Conservation (phyloP, 1,140 invertebrate genomes). For the Trichoplusia ni region DNA sequence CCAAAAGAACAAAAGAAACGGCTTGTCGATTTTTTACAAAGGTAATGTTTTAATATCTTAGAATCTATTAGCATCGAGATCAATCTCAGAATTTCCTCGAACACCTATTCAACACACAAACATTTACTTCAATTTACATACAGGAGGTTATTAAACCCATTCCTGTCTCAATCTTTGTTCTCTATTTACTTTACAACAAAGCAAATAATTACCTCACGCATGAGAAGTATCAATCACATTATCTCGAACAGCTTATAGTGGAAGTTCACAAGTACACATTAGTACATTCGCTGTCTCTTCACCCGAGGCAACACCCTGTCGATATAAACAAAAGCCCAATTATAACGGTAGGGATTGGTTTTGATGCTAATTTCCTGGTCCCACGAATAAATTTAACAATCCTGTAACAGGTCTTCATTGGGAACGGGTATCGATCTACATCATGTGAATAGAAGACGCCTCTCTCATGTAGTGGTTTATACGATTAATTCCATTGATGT, state of each 20-base stretch:
- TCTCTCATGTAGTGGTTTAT: conserved; percentile 8
- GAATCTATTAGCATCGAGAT: no score
- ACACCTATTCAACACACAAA: no score
- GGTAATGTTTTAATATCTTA: no score
- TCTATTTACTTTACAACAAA: no score
- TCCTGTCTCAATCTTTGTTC: no score
- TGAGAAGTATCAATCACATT: conserved; percentile 1
- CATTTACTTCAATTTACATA: no score
- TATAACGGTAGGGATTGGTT: conserved; percentile 54
- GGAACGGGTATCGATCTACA: conserved; percentile 18
- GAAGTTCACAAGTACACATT: no score
- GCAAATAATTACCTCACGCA: background rate
- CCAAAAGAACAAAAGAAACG: no score
- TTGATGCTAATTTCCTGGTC: conserved; percentile 56
- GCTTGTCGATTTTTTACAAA: no score
- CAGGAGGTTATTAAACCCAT: no score
- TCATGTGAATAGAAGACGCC: conserved; percentile 10
- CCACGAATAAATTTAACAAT: conserved; percentile 54
- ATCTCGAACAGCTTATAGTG: background rate
- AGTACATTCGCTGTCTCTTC: background rate
- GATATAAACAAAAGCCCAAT: conserved; percentile 57
- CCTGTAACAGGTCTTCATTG: conserved; percentile 23
- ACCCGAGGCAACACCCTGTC: background rate
- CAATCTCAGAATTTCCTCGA: no score
- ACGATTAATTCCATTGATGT: background rate